Evolutionary conservation across 2,888 invertebrate genomes (phyloP), one percentile per base, ranked within the genome.

Genomic region (Acleris sparsana): DNA sequence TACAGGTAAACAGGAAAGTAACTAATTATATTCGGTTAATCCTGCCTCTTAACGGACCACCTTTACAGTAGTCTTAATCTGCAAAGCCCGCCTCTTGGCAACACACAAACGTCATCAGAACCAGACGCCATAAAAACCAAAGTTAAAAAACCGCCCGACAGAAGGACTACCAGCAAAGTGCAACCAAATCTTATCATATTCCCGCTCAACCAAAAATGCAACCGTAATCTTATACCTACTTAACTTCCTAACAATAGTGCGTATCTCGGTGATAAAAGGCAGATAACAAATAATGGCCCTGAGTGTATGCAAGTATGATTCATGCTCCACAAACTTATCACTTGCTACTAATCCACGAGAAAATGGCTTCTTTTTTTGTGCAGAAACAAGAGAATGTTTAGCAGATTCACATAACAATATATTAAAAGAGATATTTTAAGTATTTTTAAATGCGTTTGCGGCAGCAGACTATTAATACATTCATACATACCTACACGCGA

Each of bases 191-290:
- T 66, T 61, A 66, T 66, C 61, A 55, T 55, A 49, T 55, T n/a
- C 33, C 46, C 51, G 56, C 11, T 52, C 33, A 20, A 48, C 58
- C 51, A 57, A 61, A 66, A 66, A 22, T 66, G 66, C 66, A 66
- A 61, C 66, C 43, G 57, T 57, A 66, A 66, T 56, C 61, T 65
- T 56, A 61, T 66, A 56, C 66, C 52, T 66, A 66, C 61, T 52
- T 56, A 65, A 25, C 51, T 49, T 4, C 16, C 22, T 44, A 55
- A 60, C 55, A 51, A 65, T 51, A 52, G 46, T 33, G 44, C 51
- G 55, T 33, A 33, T 33, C 33, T 33, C 33, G 33, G 33, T 49
- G 60, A 65, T 65, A 65, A 65, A 51, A 53, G 49, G 6, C n/a
- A 17, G 64, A 48, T 48, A 58, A 61, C 55, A 51, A 51, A 65